A percentile compares a stretch with the other conserved stretches of the same genome.
These are phyloP conservation scores for Aptenodytes forsteri DNA, from an alignment of 2,113 vertebrate genomes.

Conservation along the genomic window DNA sequence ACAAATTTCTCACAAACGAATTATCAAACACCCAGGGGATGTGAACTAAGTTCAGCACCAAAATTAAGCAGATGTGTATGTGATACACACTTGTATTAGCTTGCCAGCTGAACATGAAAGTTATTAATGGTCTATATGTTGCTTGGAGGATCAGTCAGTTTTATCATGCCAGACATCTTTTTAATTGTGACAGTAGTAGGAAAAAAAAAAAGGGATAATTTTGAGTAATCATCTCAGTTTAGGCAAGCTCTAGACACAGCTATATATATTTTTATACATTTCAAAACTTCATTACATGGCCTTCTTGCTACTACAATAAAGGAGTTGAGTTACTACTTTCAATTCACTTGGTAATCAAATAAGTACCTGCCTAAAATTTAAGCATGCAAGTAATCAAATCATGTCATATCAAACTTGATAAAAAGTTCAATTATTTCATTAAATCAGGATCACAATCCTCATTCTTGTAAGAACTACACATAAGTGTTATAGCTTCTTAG, in stretches of 20 bases:
- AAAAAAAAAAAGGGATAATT: not conserved
- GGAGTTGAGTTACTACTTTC: not conserved
- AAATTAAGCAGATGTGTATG: not conserved
- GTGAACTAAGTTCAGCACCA: not conserved
- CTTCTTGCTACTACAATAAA: not conserved
- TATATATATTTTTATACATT: not conserved
- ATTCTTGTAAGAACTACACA: not conserved
- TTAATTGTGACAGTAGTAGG: not conserved
- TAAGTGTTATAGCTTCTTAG: not conserved
- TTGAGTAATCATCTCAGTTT: not conserved
- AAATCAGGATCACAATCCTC: not conserved
- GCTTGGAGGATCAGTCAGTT: not conserved
- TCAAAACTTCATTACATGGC: not conserved
- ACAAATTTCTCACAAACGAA: not conserved
- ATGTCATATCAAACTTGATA: not conserved
- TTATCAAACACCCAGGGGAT: not conserved
- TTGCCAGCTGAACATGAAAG: not conserved
- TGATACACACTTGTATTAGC: not conserved
- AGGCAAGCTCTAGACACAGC: not conserved
- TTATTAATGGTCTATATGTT: not conserved
- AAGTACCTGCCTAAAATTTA: not conserved
- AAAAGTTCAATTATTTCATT: not conserved
- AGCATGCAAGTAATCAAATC: not conserved
- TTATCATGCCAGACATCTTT: not conserved
- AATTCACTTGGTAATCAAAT: not conserved